Percentiles rank a stretch among this genome's conserved stretches.
Conservation (phyloP, 1,140 invertebrate species). For the Xylocopa sonorina region DNA sequence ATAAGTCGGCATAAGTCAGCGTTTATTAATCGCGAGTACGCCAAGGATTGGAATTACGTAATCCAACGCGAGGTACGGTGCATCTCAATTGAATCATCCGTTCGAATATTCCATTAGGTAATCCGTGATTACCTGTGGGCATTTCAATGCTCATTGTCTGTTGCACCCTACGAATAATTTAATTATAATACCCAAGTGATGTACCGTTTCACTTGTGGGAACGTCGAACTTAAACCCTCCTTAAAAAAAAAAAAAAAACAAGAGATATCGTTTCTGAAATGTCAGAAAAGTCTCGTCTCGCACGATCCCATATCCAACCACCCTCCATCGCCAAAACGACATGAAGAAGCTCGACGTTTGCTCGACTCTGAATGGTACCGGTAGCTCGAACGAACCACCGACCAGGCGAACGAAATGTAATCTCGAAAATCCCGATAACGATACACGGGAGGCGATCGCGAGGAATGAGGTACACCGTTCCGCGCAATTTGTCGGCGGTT, state of each 20-base stretch:
- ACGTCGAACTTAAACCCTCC: no score
- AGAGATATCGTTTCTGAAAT: no score
- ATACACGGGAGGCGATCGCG: slow-evolving; percentile 8
- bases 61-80: background rate
- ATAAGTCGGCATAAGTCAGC: no score
- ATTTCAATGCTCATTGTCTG: no score
- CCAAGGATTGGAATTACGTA: no score
- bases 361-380: background rate
- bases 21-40: no score
- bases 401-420: slow-evolving; percentile 26
- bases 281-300: background rate
- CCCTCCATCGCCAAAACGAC: slow-evolving; percentile 7
- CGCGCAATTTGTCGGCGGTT: slow-evolving; percentile 21
- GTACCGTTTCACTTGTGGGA: no score
- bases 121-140: no score
- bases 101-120: no score
- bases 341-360: background rate
- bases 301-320: background rate
- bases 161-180: no score
- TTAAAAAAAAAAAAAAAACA: background rate
- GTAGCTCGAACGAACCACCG: background rate
- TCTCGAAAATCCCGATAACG: slow-evolving; percentile 33
- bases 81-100: background rate
- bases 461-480: slow-evolving; percentile 27
- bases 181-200: no score